Conservation (phyloP, 2,797 vertebrate genomes). For the Miichthys miiuy region DNA sequence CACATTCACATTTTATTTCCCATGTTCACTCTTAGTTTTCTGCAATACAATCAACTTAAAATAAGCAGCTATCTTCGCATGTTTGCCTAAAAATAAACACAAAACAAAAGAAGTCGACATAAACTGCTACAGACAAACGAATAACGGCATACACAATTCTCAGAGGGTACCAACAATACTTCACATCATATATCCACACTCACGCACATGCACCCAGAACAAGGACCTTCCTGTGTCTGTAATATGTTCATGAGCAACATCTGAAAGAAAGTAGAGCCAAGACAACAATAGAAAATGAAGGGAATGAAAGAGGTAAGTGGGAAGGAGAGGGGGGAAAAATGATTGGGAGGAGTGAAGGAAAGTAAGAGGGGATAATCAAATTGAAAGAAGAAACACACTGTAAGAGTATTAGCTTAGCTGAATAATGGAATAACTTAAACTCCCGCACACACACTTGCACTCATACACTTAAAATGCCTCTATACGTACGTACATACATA, state of each 20-base stretch:
- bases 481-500: constrained; percentile 61
- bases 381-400: constrained; percentile 81
- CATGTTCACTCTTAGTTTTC: constrained; percentile 49
- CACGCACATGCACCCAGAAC: constrained; percentile 7
- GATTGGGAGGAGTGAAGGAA: constrained; percentile 25
- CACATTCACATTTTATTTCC: constrained; percentile 77
- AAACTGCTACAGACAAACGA: constrained; percentile 38
- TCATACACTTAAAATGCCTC: constrained; percentile 44
- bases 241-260: constrained; percentile 36
- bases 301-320: constrained; percentile 27
- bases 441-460: constrained; percentile 31
- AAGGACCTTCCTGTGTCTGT: constrained; percentile 30
- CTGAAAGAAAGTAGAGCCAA: constrained; percentile 11
- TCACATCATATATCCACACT: constrained; percentile 8
- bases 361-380: constrained; percentile 69
- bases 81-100: constrained; percentile 44
- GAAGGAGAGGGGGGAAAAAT: constrained; percentile 28
- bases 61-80: constrained; percentile 27
- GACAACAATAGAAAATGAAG: constrained; percentile 20
- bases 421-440: constrained; percentile 80
- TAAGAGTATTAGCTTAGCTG: constrained; percentile 83
- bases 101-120: constrained; percentile 40
- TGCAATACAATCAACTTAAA: constrained; percentile 60
- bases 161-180: constrained; percentile 14
- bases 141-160: constrained; percentile 30